Conservation (phyloP, 2,113 vertebrate genomes). For the Eulemur rufifrons region DNA sequence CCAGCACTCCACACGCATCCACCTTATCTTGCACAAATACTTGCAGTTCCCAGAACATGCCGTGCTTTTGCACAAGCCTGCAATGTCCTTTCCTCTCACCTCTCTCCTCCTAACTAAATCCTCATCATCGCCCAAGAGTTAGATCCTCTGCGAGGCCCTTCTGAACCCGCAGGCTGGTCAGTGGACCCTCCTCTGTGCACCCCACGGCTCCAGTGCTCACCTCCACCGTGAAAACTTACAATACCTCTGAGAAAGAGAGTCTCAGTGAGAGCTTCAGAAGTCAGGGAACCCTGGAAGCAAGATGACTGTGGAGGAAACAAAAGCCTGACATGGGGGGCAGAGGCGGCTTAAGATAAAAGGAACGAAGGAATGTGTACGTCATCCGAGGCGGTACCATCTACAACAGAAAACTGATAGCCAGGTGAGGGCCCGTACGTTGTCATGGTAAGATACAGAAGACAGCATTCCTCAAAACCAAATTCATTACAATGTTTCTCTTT, state of each 20-base stretch:
- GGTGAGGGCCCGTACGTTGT: accelerated
- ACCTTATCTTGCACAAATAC: too few relatives aligned
- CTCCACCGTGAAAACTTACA: not conserved
- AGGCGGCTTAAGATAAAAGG: not conserved
- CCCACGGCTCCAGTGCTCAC: not conserved
- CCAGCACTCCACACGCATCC: not conserved
- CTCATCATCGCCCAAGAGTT: not conserved
- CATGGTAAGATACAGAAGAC: not conserved
- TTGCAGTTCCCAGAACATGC: accelerated
- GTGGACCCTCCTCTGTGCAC: not conserved
- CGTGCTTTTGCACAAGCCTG: not conserved
- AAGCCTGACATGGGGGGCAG: not conserved
- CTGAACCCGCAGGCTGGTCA: not conserved
- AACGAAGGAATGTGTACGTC: not conserved
- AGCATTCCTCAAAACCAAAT: not conserved
- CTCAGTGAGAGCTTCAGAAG: not conserved
- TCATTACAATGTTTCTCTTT: not conserved
- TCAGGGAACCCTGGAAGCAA: not conserved
- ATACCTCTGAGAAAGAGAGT: not conserved
- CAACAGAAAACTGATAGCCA: not conserved
- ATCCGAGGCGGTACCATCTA: not conserved
- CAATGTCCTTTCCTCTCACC: not conserved
- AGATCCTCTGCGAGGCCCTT: not conserved
- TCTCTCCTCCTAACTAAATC: not conserved
- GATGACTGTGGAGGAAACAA: not conserved